These are phyloP conservation scores for Dryococelus australis DNA, from an alignment of 2,888 invertebrate species.

Conservation along the genomic window DNA sequence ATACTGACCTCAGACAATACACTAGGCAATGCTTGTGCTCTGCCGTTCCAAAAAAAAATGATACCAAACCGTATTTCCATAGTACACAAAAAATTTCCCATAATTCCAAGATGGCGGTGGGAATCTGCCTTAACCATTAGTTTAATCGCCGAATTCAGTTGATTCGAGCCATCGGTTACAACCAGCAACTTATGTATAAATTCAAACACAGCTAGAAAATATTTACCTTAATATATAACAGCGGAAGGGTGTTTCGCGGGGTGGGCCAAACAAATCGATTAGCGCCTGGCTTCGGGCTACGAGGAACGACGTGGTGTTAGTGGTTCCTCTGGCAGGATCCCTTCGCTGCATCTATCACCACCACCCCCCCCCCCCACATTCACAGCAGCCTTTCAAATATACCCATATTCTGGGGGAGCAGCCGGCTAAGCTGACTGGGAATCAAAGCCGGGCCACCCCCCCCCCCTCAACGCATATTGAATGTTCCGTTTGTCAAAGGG, in stretches of 20 bases:
- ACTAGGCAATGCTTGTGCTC: no score
- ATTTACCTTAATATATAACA: no score
- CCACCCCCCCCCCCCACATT: background rate
- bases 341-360: background rate
- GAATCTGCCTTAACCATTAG: no score
- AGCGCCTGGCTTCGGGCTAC: background rate
- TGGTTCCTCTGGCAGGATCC: background rate
- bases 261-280: background rate
- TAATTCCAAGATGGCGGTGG: no score
- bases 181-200: no score
- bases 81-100: no score
- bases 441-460: background rate
- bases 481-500: conserved; percentile 16
- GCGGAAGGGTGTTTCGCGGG: background rate
- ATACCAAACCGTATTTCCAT: no score
- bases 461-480: background rate
- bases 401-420: background rate
- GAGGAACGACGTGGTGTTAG: background rate
- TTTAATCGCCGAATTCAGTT: no score
- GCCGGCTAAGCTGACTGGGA: conserved; percentile 11
- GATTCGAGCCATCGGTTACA: no score
- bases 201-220: no score
- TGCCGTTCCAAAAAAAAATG: no score
- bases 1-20: no score
- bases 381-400: background rate